These are phyloP conservation scores for Cecidostiba fungosa DNA, from an alignment of 2,888 invertebrate species.

Conservation along the genomic window DNA sequence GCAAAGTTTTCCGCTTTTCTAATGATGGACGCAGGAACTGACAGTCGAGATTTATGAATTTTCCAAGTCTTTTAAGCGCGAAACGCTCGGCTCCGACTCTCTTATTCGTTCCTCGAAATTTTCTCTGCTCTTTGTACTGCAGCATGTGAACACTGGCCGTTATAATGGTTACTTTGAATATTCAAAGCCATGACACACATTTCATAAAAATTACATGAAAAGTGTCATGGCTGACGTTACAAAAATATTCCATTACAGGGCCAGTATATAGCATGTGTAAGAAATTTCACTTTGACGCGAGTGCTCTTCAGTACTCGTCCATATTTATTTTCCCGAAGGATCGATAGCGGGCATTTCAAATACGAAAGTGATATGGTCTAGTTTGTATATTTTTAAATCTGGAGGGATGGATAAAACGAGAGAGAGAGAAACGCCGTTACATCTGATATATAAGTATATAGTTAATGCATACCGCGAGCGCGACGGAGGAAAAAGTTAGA, in stretches of 20 bases:
- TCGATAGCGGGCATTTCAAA: neutral
- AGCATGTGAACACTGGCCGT: too few relatives aligned
- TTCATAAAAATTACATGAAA: too few relatives aligned
- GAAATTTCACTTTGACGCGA: neutral
- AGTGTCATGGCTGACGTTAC: too few relatives aligned
- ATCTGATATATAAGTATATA: neutral
- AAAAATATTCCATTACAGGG: too few relatives aligned
- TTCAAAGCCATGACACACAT: too few relatives aligned
- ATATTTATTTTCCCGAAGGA: neutral
- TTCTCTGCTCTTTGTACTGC: too few relatives aligned
- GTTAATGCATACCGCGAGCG: neutral
- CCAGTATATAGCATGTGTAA: too few relatives aligned
- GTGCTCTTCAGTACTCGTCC: neutral
- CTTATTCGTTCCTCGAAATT: neutral
- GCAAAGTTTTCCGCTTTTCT: neutral
- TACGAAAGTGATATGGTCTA: neutral
- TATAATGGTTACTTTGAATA: too few relatives aligned
- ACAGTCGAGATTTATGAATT: slow-evolving; percentile 30
- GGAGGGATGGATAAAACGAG: neutral
- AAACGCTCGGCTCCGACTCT: slow-evolving; percentile 8
- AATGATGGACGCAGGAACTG: neutral
- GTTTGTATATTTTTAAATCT: neutral
- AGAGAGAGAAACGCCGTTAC: neutral
- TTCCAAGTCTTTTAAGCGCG: slow-evolving; percentile 35
- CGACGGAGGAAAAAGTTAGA: neutral